Conservation (phyloP, 2,888 invertebrate genomes). For the Pinctada fucata region DNA sequence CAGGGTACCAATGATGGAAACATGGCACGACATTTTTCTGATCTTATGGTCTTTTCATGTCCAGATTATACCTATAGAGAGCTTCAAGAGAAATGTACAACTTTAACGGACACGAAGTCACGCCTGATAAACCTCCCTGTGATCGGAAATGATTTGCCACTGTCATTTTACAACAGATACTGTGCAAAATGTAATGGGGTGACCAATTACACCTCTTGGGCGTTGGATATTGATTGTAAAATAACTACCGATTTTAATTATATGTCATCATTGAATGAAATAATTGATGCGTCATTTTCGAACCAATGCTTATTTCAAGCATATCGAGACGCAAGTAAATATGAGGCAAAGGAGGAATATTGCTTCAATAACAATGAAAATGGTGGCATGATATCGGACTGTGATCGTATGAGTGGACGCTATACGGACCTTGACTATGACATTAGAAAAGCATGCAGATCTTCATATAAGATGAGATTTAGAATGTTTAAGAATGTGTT, state of each 20-base stretch:
- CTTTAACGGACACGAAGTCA: too few relatives aligned
- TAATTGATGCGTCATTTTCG: background rate
- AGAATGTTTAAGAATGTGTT: too few relatives aligned
- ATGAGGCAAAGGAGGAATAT: background rate
- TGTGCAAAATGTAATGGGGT: constrained; percentile 13
- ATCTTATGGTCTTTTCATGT: too few relatives aligned
- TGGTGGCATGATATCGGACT: background rate
- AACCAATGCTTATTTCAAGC: background rate
- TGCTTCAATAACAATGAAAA: background rate
- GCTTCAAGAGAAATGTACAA: too few relatives aligned
- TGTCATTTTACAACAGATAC: background rate
- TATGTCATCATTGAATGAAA: background rate
- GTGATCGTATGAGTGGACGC: background rate
- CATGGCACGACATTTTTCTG: too few relatives aligned
- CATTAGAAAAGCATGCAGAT: constrained; percentile 4
- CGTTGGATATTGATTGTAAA: background rate
- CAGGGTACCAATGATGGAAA: too few relatives aligned
- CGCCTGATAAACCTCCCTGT: background rate
- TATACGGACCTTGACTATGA: background rate
- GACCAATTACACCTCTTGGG: background rate
- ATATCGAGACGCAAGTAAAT: background rate
- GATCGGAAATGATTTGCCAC: background rate
- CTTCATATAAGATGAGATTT: background rate
- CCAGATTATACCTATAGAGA: too few relatives aligned
- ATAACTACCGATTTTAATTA: constrained; percentile 9